Conservation (phyloP, 2,888 invertebrate species). For the Lordiphosa fenestrarum region DNA sequence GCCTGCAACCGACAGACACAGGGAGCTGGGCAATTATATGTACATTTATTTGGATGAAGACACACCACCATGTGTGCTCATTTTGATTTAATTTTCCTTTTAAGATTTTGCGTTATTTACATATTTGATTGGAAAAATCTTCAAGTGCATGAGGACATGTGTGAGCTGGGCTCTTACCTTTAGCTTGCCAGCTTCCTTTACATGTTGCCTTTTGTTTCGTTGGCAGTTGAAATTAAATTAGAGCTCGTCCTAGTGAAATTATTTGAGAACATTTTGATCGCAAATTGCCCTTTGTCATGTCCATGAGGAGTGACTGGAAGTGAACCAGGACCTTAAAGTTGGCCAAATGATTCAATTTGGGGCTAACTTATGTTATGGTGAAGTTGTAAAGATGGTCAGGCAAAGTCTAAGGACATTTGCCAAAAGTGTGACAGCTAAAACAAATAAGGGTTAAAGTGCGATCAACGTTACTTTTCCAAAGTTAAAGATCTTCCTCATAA, state of each 20-base stretch:
- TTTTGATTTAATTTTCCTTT: slow-evolving; percentile 71
- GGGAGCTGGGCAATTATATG: slow-evolving; percentile 53
- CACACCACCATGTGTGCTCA: slow-evolving; percentile 45
- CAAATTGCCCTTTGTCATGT: slow-evolving; percentile 42
- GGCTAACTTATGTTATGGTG: background rate
- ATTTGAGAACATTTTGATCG: slow-evolving; percentile 43
- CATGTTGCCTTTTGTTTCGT: slow-evolving; percentile 28
- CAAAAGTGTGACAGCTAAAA: too few species aligned
- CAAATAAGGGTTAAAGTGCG: too few species aligned
- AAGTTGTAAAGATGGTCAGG: too few species aligned
- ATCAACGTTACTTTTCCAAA: too few species aligned
- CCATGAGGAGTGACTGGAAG: slow-evolving; percentile 8
- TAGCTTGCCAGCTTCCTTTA: slow-evolving; percentile 23
- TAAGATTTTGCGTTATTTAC: slow-evolving; percentile 57
- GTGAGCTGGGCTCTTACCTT: slow-evolving; percentile 4
- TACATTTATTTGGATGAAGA: slow-evolving; percentile 15
- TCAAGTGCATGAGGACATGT: slow-evolving; percentile 8
- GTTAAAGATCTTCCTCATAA: too few species aligned
- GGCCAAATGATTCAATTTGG: slow-evolving; percentile 7
- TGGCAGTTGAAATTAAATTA: slow-evolving; percentile 62
- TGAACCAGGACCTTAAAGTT: slow-evolving; percentile 9
- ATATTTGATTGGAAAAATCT: slow-evolving; percentile 67
- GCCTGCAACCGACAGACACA: slow-evolving; percentile 38
- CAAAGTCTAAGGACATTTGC: too few species aligned
- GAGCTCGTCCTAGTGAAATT: slow-evolving; percentile 44